Conservation (phyloP, 2,113 vertebrate species). For the Amia ocellicauda region DNA sequence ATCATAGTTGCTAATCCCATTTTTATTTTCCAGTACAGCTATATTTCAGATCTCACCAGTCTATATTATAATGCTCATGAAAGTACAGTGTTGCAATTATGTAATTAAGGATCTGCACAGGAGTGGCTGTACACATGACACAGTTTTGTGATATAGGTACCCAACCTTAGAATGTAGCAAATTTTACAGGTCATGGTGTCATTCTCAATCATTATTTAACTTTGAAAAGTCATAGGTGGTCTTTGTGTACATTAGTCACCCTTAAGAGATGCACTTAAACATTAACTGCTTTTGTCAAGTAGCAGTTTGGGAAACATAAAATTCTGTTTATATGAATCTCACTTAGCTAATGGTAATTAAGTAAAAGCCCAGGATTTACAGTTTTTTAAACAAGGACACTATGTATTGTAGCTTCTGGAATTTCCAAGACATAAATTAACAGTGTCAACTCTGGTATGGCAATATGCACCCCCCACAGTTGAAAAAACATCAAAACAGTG, state of each 20-base stretch:
- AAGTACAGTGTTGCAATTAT: no score
- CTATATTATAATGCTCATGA: no score
- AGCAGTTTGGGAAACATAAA: constrained; percentile 40
- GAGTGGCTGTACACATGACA: no score
- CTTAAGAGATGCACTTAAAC: constrained; percentile 33
- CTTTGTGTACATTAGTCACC: constrained; percentile 22
- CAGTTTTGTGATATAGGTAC: no score
- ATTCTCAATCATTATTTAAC: constrained; percentile 18
- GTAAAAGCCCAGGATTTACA: constrained; percentile 27
- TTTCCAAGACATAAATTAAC: constrained; percentile 27
- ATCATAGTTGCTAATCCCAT: no score
- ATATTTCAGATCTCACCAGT: no score
- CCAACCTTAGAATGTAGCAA: no score
- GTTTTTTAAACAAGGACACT: constrained; percentile 19
- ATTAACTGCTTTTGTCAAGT: constrained; percentile 34
- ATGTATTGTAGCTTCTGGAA: constrained; percentile 33
- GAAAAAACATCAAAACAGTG: no score
- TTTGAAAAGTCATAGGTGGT: constrained; percentile 18
- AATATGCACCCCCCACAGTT: no score
- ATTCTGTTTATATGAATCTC: constrained; percentile 42
- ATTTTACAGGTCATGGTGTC: constrained; percentile 24
- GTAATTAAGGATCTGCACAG: no score
- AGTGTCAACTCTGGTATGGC: constrained; percentile 7
- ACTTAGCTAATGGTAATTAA: constrained; percentile 40
- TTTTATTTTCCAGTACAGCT: no score